Evolutionary conservation across 2,797 vertebrate species (phyloP).

Genomic region (Bufotes viridis): DNA sequence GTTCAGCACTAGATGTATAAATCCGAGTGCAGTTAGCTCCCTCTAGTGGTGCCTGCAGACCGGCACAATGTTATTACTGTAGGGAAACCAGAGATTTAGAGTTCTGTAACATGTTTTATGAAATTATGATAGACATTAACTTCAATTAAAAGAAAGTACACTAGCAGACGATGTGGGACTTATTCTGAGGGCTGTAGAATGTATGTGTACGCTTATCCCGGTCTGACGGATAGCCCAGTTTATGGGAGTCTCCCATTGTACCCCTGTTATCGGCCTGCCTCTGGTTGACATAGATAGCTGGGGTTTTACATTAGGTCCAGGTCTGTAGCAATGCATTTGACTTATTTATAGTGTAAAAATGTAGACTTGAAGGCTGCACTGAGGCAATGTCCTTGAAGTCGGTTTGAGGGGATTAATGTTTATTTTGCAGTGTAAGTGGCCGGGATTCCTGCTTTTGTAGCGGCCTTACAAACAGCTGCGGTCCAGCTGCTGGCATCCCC

Average conservation of each 20-base stretch:
- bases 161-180: too few species aligned
- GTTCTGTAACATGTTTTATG: too few species aligned
- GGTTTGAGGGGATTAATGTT: constrained; percentile 40
- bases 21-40: neutral
- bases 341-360: neutral
- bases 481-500: constrained; percentile 90
- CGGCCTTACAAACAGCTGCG: constrained; percentile 86
- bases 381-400: constrained; percentile 34
- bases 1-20: neutral
- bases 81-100: neutral
- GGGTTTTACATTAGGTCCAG: neutral
- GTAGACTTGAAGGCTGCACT: neutral
- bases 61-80: neutral
- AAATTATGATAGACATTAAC: too few species aligned
- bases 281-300: neutral
- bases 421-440: constrained; percentile 66
- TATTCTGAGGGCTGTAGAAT: too few species aligned
- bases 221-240: neutral
- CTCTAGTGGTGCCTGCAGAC: neutral
- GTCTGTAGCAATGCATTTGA: neutral
- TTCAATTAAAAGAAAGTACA: too few species aligned
- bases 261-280: neutral
- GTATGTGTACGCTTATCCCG: too few species aligned
- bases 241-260: neutral
- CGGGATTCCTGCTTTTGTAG: constrained; percentile 68